Percentiles rank a stretch among this genome's conserved stretches.
These are phyloP conservation scores for Dolichomitus sp. DNA, from an alignment of 2,888 invertebrate species.

Conservation along the genomic window DNA sequence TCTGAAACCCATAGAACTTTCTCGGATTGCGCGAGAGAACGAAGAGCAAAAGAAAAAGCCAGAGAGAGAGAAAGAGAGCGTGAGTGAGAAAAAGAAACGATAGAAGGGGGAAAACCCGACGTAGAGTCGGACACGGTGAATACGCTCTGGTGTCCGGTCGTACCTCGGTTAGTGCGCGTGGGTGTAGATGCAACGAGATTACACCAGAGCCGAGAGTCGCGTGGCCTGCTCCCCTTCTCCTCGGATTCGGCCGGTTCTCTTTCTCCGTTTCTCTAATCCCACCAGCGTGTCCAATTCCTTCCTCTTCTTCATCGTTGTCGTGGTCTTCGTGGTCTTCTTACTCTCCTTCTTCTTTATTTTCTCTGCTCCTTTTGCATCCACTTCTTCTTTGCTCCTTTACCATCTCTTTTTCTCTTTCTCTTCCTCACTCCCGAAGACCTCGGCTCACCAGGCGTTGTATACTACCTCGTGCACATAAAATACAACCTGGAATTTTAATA, in stretches of 20 bases:
- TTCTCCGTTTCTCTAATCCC: conserved; percentile 63
- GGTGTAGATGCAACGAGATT: conserved; percentile 82
- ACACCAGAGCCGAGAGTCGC: conserved; percentile 77
- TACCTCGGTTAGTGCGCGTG: conserved; percentile 77
- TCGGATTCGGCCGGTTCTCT: conserved; percentile 45
- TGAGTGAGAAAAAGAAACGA: conserved; percentile 61
- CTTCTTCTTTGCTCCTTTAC: conserved; percentile 23
- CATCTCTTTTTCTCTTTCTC: conserved; percentile 28
- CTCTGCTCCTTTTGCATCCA: conserved; percentile 6
- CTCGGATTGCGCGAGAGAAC: conserved; percentile 32
- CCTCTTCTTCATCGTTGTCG: conserved; percentile 51
- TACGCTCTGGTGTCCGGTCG: conserved; percentile 70
- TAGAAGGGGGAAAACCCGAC: conserved; percentile 20
- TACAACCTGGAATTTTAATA: conserved; percentile 83
- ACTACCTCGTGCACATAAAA: conserved; percentile 79
- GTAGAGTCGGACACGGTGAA: conserved; percentile 74
- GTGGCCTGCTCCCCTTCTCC: conserved; percentile 78
- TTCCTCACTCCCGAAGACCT: conserved; percentile 56
- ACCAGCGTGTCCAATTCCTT: conserved; percentile 59
- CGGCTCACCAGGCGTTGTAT: conserved; percentile 59
- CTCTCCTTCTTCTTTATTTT: conserved; percentile 44
- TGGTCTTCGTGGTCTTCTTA: conserved; percentile 50
- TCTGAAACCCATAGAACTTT: conserved; percentile 39
- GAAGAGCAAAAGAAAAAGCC: conserved; percentile 20
- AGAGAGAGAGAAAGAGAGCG: conserved; percentile 33